A percentile compares a stretch with the other conserved stretches of the same genome.
Conservation (phyloP, 1,140 invertebrate genomes). For the Telenomus remus region DNA sequence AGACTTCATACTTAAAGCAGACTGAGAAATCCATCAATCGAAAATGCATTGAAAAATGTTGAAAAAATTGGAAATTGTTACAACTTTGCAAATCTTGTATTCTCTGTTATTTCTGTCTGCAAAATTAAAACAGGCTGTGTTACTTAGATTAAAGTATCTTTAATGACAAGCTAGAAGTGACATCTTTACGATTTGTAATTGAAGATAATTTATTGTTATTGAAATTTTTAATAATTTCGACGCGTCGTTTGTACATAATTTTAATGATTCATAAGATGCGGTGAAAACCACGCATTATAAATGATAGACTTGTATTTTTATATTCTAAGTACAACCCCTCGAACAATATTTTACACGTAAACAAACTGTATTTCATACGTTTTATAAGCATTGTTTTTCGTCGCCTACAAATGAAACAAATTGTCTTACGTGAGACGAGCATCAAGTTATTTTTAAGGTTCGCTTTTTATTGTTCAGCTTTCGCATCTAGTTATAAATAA, state of each 20-base stretch:
- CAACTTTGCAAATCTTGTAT: background rate
- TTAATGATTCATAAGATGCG: background rate
- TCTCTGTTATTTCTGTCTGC: background rate
- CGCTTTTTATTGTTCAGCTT: too few relatives aligned
- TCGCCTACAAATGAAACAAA: too few relatives aligned
- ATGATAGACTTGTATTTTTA: constrained; percentile 2
- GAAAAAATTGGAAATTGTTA: background rate
- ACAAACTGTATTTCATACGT: too few relatives aligned
- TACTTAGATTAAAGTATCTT: background rate
- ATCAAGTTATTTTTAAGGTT: too few relatives aligned
- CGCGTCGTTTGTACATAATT: background rate
- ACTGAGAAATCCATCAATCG: too few relatives aligned
- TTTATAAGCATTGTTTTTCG: too few relatives aligned
- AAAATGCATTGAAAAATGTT: too few relatives aligned
- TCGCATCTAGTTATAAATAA: constrained; percentile 3
- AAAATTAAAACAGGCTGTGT: constrained; percentile 8
- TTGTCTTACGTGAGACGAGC: too few relatives aligned
- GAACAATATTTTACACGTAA: too few relatives aligned
- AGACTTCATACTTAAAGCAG: too few relatives aligned
- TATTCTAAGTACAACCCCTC: constrained; percentile 2
- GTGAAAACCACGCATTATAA: background rate
- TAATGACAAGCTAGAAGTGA: constrained; percentile 2
- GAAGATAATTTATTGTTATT: background rate
- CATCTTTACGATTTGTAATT: constrained; percentile 1
- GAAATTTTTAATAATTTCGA: background rate